Conservation (phyloP, 2,113 vertebrate genomes). For the Lutjanus erythropterus region DNA sequence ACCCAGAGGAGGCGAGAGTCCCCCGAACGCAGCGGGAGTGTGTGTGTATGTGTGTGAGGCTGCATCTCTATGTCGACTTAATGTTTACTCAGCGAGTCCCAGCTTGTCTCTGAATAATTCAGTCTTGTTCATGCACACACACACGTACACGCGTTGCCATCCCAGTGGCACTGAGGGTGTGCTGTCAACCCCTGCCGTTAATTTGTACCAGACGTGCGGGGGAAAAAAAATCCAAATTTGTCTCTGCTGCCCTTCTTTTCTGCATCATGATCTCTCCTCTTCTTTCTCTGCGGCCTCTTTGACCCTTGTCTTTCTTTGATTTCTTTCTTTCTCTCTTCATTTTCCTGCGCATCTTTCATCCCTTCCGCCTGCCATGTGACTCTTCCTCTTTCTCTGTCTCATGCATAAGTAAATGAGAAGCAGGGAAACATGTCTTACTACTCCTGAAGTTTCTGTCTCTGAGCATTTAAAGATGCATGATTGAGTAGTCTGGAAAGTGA, state of each 20-base stretch:
- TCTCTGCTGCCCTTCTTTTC: slow-evolving; percentile 20
- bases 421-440: slow-evolving; percentile 30
- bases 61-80: slow-evolving; percentile 71
- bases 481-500: slow-evolving; percentile 43
- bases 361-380: slow-evolving; percentile 4
- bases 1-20: slow-evolving; percentile 54
- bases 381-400: slow-evolving; percentile 20
- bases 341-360: slow-evolving; percentile 26
- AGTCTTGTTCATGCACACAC: slow-evolving; percentile 36
- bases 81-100: slow-evolving; percentile 69
- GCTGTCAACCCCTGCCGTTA: slow-evolving; percentile 65
- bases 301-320: slow-evolving; percentile 33
- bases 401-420: slow-evolving; percentile 69
- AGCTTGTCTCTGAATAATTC: slow-evolving; percentile 73
- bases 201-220: slow-evolving; percentile 58
- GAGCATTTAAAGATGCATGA: slow-evolving; percentile 51
- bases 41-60: slow-evolving; percentile 46
- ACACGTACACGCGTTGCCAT: slow-evolving; percentile 21
- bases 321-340: slow-evolving; percentile 20
- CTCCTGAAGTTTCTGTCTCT: slow-evolving; percentile 49
- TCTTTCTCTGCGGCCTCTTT: slow-evolving; percentile 43
- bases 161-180: slow-evolving; percentile 25
- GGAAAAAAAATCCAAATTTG: slow-evolving; percentile 32
- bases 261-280: slow-evolving; percentile 45
- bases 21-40: slow-evolving; percentile 38